Base-by-base conservation (phyloP, 2,888 invertebrate genomes). In the Gibbula magus region DNA sequence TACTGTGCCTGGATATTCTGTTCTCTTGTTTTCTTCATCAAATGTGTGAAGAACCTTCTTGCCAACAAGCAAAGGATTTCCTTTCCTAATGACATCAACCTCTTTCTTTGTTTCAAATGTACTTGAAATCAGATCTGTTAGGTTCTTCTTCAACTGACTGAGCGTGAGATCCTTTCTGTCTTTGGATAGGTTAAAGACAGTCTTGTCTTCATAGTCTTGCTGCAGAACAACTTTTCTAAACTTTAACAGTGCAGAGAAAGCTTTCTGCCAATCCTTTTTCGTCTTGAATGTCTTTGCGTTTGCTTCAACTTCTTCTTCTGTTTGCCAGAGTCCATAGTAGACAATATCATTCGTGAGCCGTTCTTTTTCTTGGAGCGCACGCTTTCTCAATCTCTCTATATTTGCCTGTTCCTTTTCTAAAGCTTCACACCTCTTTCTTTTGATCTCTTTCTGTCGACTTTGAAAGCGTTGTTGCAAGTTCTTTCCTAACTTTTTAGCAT, bases 261-360 rank as follows among this genome's bases (percentile, higher is more conserved):
- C 66, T n/a, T 66, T 66, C 13, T 66, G 66, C 66, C 66, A 4
- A 2, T 66, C 66, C 13, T 66, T 66, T 13, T 66, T 66, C 13
- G 4, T 5, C 22, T 66, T 66, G 66, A 66, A 66, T 2, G 66
- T 22, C 13, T 66, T 66, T n/a, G 66, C 66, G 2, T 0, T 13
- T 4, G 7, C 22, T n/a, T 66, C 20, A 2, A 81, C 77, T 54
- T 67, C 29, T 29, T 54, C 35, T 52, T 52, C 51, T 8, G 70
- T 76, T 45, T 83, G 83, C 81, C 81, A 83, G 1, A 35, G 35
- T 35, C 45, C 45, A 45, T 45, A 45, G 13, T 5, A 45, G 13
- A 8, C 45, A 13, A 45, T 45, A 13, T 45, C 45, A 45, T 45
- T 45, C 13, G 45, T 45, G 1, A 45, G 45, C 10, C 45, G 45